These are phyloP conservation scores for Macroramphosus scolopax DNA, from an alignment of 2,797 vertebrate species.

Conservation along the genomic window DNA sequence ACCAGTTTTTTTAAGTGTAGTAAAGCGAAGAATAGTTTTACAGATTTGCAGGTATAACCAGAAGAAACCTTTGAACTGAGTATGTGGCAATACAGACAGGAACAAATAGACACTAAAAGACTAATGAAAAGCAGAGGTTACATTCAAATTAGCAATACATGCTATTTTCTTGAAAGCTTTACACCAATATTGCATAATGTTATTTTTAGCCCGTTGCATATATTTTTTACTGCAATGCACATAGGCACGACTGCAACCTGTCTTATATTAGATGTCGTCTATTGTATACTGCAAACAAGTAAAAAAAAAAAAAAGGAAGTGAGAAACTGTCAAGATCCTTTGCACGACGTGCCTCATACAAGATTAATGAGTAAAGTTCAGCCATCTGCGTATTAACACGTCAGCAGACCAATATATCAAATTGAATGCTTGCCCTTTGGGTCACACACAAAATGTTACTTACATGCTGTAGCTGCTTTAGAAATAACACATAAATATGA, in stretches of 20 bases:
- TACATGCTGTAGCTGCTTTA: conserved; percentile 67
- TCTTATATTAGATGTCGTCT: background rate
- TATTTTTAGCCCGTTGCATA: background rate
- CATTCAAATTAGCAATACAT: conserved; percentile 11
- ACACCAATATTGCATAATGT: background rate
- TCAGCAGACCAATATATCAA: conserved; percentile 40
- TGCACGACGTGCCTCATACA: background rate
- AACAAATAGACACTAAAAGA: conserved; percentile 1
- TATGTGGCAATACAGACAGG: conserved; percentile 7
- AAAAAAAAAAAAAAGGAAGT: too few species aligned
- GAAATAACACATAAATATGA: conserved; percentile 57
- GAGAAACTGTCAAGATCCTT: too few species aligned
- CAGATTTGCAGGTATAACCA: conserved; percentile 4
- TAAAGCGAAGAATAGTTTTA: conserved; percentile 1
- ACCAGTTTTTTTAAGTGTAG: background rate
- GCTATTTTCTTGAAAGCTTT: conserved; percentile 1
- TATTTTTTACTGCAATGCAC: background rate
- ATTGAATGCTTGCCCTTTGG: background rate
- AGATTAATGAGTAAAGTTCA: background rate
- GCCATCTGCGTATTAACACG: conserved; percentile 46
- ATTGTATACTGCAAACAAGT: background rate
- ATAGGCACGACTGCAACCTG: background rate
- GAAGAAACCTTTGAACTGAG: conserved; percentile 53
- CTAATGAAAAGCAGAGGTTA: conserved; percentile 18
- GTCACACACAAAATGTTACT: conserved; percentile 36